Base-by-base conservation (phyloP, 2,888 invertebrate genomes). In the Apotomis betuletana region DNA sequence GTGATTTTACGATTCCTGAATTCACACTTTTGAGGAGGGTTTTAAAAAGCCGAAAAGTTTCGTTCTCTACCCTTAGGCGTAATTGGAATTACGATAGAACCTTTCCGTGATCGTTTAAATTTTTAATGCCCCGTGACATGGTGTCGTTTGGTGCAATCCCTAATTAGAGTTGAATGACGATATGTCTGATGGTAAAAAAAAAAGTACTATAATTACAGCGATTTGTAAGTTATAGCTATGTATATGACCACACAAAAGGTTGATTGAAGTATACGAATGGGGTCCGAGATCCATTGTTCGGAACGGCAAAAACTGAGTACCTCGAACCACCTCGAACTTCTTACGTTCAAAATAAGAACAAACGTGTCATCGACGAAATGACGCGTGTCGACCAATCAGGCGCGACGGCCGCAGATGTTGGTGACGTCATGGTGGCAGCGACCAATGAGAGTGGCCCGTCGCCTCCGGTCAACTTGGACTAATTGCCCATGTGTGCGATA, bases 401-500 rank as follows among this genome's bases (percentile, higher is more conserved):
- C 92, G 90, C 89, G 88, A 91, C 91, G 91, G 92, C 92, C 91
- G 87, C 92, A 88, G 90, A 89, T 89, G 90, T 85, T 81, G 87
- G 82, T 93, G 93, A 93, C 92, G 93, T 92, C 92, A 92, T 82
- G 70, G 78, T 82, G 79, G 84, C 85, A 84, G 81, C 87, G 86
- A 84, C 93, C 92, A 93, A 93, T 93, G 84, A 79, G 82, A 80
- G 82, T 83, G 78, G 85, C 81, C 87, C 89, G 87, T 91, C 91
- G 91, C 92, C 91, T 90, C 85, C 91, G 93, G 92, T 91, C 92
- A 92, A 91, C 91, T 91, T 87, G 90, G 90, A 90, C 92, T 93
- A 93, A 93, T 93, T 93, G 93, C 91, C 90, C 88, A 88, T 92
- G 92, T 93, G 92, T 93, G 93, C 92, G 88, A 89, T 90, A 90